Conservation (phyloP, 2,797 vertebrate genomes). For the Gallinago stenura region DNA sequence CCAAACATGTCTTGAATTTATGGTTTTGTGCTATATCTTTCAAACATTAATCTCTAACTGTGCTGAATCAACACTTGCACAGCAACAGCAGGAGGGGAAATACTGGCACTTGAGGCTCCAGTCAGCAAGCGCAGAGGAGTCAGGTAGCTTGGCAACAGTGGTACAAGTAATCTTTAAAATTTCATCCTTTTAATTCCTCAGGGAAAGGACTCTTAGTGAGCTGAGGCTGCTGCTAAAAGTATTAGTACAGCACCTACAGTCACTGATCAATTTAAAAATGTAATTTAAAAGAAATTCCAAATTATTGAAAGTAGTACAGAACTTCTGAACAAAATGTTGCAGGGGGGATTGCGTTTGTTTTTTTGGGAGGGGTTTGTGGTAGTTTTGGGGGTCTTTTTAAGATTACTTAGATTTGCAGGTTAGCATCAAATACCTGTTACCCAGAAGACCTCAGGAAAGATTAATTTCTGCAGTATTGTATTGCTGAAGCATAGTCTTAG, state of each 20-base stretch:
- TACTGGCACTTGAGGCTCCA: neutral
- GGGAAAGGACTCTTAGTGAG: neutral
- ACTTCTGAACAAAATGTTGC: neutral
- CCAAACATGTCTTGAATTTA: neutral
- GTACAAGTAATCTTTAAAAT: neutral
- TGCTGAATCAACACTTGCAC: neutral
- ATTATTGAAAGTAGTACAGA: neutral
- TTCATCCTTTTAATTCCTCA: neutral
- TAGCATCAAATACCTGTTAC: neutral
- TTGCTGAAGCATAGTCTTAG: neutral
- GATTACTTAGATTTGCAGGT: neutral
- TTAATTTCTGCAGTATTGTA: neutral
- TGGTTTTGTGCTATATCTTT: neutral
- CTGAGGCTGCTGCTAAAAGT: neutral
- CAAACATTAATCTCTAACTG: neutral
- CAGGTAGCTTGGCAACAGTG: neutral
- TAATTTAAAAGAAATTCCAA: neutral
- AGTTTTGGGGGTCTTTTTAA: neutral
- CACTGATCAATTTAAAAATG: neutral
- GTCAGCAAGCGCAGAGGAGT: neutral
- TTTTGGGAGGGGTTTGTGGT: neutral
- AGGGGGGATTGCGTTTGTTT: no score
- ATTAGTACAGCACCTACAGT: neutral
- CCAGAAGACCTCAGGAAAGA: neutral
- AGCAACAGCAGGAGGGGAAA: neutral